Conservation (phyloP, 2,888 invertebrate species). For the Seira sanloemensis region DNA sequence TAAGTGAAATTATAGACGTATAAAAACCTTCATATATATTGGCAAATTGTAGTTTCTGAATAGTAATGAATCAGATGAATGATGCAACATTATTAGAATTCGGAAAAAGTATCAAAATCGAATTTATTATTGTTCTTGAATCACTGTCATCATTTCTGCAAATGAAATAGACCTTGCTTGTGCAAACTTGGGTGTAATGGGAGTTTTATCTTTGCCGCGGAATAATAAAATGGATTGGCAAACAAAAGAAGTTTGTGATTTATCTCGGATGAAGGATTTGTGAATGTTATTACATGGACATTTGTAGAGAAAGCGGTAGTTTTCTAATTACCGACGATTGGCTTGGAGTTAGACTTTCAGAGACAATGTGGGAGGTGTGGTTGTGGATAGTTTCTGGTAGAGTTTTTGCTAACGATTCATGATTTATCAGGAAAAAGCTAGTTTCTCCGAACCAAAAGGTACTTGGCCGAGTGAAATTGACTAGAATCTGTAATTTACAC, state of each 20-base stretch:
- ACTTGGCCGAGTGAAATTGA: neutral
- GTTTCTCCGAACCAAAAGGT: no score
- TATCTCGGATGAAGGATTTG: conserved; percentile 27
- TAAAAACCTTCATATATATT: no score
- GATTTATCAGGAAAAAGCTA: neutral
- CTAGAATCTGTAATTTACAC: neutral
- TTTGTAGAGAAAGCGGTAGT: no score
- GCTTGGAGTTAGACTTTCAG: no score
- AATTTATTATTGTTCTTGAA: conserved; percentile 3
- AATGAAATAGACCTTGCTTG: neutral
- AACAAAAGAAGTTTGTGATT: conserved; percentile 48
- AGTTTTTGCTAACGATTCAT: no score
- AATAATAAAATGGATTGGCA: conserved; percentile 35
- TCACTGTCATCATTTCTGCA: neutral
- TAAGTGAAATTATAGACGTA: no score
- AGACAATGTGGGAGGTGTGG: no score
- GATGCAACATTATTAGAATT: conserved; percentile 20
- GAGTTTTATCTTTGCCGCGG: neutral
- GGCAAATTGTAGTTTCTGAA: no score
- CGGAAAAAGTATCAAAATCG: neutral
- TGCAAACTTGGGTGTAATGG: conserved; percentile 2
- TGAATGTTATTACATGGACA: no score
- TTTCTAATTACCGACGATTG: no score
- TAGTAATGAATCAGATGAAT: conserved; percentile 11
- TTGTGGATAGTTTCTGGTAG: no score